These are phyloP conservation scores for Megaustenia siamemsis DNA, from an alignment of 2,888 invertebrate species.

Conservation along the genomic window DNA sequence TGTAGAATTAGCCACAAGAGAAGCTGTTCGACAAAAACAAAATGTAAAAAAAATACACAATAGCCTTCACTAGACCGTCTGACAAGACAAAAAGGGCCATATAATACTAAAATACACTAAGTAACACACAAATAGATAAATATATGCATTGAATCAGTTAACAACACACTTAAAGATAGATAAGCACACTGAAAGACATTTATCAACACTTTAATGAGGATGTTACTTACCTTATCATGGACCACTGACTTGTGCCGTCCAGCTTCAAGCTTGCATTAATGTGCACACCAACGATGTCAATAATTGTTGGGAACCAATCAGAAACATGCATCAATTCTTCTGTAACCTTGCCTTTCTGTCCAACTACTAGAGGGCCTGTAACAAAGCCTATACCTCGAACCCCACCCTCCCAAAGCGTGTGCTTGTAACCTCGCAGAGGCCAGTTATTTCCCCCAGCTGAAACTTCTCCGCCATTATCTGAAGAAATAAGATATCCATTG, in stretches of 20 bases:
- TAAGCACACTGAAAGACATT: not conserved
- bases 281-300: conserved; percentile 69
- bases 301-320: conserved; percentile 78
- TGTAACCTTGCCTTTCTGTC: conserved; percentile 53
- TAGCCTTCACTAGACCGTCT: too few relatives aligned
- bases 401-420: conserved; percentile 78
- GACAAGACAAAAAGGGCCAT: too few relatives aligned
- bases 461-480: conserved; percentile 81
- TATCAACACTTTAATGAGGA: not conserved
- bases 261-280: conserved; percentile 67
- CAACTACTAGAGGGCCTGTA: conserved; percentile 61
- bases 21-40: too few relatives aligned
- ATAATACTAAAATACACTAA: too few relatives aligned
- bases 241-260: conserved; percentile 76
- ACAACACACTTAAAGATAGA: too few relatives aligned
- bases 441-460: conserved; percentile 77
- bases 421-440: conserved; percentile 78
- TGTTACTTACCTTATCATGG: conserved; percentile 68
- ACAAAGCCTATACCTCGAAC: conserved; percentile 78
- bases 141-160: too few relatives aligned
- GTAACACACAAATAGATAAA: too few relatives aligned
- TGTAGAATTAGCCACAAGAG: too few relatives aligned
- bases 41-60: too few relatives aligned
- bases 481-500: conserved; percentile 44
- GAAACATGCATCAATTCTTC: conserved; percentile 75